Percentiles rank a stretch among this genome's conserved stretches.
phyloP scores from a whole-genome alignment of 2,113 vertebrate species.

The Micromys minutus region DNA sequence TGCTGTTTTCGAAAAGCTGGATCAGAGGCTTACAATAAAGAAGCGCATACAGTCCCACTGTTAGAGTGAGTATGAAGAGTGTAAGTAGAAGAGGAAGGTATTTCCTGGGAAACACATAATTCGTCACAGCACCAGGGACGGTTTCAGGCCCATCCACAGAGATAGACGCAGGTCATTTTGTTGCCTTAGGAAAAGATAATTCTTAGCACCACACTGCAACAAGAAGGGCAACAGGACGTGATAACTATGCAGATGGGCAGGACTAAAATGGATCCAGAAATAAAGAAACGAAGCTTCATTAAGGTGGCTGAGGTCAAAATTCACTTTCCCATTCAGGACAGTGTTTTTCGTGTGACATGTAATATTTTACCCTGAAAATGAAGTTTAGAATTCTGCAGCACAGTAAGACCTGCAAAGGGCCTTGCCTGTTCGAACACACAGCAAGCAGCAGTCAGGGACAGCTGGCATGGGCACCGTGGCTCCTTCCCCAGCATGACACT shows the following conservation, averaged over 20 bases:
- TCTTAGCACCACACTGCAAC: background rate
- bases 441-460: background rate
- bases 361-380: background rate
- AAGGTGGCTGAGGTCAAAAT: background rate
- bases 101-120: background rate
- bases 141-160: background rate
- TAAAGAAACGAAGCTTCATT: background rate
- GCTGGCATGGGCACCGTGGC: background rate
- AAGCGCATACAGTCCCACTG: background rate
- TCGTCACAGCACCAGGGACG: background rate
- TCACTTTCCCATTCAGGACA: background rate
- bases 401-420: background rate
- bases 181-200: background rate
- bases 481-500: background rate
- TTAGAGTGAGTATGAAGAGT: background rate
- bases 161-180: background rate
- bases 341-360: conserved; percentile 1
- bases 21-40: background rate
- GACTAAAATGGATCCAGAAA: background rate
- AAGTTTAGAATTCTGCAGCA: background rate
- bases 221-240: background rate
- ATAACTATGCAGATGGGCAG: background rate
- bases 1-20: background rate
- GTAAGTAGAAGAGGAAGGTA: background rate
- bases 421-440: background rate